Evolutionary conservation across 2,113 vertebrate species (phyloP).

Genomic region (Cepphus grylle): DNA sequence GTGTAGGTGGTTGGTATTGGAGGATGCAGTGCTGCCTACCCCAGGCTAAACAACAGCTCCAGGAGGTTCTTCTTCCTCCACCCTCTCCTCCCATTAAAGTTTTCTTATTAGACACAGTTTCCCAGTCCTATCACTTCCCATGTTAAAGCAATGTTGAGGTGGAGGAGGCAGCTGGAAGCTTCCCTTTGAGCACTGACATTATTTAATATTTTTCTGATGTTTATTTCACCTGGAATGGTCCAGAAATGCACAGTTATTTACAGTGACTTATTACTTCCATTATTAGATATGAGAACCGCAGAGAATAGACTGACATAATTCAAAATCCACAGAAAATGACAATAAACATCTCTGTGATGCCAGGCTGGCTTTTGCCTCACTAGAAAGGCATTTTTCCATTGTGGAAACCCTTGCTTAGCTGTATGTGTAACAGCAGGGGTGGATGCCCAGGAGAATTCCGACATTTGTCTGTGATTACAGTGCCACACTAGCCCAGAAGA

Average conservation of each 20-base stretch:
- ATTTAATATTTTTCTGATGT: neutral
- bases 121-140: neutral
- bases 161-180: neutral
- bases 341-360: neutral
- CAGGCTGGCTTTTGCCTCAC: neutral
- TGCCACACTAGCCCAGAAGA: neutral
- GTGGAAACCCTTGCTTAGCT: neutral
- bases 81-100: neutral
- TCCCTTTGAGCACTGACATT: neutral
- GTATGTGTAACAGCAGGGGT: neutral
- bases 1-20: neutral
- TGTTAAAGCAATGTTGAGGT: neutral
- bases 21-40: neutral
- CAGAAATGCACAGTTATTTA: neutral
- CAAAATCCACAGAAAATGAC: slow-evolving; percentile 31
- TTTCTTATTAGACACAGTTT: neutral
- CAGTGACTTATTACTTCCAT: slow-evolving; percentile 13
- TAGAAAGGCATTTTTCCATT: neutral
- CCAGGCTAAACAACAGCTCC: neutral
- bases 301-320: slow-evolving; percentile 40
- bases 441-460: neutral
- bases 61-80: neutral
- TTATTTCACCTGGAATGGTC: neutral
- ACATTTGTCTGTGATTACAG: neutral
- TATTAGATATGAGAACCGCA: neutral